Conservation (phyloP, 2,113 vertebrate genomes). For the Calidris pugnax region DNA sequence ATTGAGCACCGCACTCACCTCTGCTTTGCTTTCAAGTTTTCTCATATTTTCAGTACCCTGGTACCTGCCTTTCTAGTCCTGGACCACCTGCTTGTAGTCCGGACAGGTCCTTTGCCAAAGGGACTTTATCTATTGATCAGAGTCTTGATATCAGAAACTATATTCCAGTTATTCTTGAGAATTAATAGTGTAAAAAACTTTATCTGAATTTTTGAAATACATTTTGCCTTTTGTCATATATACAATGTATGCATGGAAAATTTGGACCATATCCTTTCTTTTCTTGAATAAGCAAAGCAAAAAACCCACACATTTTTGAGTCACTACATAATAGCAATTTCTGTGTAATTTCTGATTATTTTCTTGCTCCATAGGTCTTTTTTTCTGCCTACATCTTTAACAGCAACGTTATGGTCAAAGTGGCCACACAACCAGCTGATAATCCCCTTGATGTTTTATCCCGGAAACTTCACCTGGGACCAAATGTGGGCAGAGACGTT, state of each 20-base stretch:
- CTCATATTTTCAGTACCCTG: background rate
- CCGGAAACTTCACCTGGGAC: constrained; percentile 95
- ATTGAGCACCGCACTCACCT: background rate
- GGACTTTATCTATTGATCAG: background rate
- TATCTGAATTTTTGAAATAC: background rate
- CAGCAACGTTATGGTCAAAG: constrained; percentile 99
- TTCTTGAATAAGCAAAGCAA: background rate
- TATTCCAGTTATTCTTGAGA: background rate
- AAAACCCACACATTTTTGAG: background rate
- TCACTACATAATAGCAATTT: background rate
- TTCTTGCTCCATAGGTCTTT: constrained; percentile 83
- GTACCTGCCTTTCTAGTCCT: background rate
- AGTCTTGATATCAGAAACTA: background rate
- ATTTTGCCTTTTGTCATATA: background rate
- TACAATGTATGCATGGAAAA: fast-evolving
- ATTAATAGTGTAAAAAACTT: background rate
- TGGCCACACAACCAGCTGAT: constrained; percentile 97
- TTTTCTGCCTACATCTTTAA: constrained; percentile 99
- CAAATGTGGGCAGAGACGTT: constrained; percentile 92
- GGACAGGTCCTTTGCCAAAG: background rate
- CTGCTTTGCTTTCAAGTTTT: background rate
- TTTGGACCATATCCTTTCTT: background rate
- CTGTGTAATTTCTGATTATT: background rate
- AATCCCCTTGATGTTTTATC: constrained; percentile 97
- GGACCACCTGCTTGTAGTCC: background rate